phyloP scores from a whole-genome alignment of 64 coral and sea anemone species.

The Anthopleura sola region DNA sequence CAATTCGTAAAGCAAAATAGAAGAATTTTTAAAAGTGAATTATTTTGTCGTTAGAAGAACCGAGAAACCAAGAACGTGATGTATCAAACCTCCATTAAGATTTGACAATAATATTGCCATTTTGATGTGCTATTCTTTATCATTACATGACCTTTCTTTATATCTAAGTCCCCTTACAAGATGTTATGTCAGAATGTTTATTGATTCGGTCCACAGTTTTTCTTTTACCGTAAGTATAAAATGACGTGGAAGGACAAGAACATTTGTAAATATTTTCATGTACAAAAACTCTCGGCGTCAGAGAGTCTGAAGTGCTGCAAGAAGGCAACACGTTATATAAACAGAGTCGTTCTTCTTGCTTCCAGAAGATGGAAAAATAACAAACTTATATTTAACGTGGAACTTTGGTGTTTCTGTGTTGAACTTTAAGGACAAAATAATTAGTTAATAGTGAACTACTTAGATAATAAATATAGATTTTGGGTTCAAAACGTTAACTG shows the following conservation, averaged over 20 bases:
- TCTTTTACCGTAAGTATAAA: neutral
- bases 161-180: neutral
- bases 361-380: neutral
- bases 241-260: neutral
- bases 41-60: too few species aligned
- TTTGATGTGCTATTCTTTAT: neutral
- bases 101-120: neutral
- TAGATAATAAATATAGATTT: too few species aligned
- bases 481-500: too few species aligned
- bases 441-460: too few species aligned
- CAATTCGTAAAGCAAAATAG: too few species aligned
- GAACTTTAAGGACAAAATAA: neutral
- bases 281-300: neutral
- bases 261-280: slow-evolving; percentile 2
- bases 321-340: neutral
- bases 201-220: neutral
- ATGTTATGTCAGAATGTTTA: neutral
- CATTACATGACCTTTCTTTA: neutral
- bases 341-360: neutral
- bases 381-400: neutral
- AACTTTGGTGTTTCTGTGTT: neutral
- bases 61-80: too few species aligned
- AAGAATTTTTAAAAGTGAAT: too few species aligned
- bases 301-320: neutral
- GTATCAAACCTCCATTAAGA: too few species aligned